Evolutionary conservation across 2,797 vertebrate genomes (phyloP), one percentile per base, ranked within the genome.

Genomic region (Schizothorax lantsangensis): DNA sequence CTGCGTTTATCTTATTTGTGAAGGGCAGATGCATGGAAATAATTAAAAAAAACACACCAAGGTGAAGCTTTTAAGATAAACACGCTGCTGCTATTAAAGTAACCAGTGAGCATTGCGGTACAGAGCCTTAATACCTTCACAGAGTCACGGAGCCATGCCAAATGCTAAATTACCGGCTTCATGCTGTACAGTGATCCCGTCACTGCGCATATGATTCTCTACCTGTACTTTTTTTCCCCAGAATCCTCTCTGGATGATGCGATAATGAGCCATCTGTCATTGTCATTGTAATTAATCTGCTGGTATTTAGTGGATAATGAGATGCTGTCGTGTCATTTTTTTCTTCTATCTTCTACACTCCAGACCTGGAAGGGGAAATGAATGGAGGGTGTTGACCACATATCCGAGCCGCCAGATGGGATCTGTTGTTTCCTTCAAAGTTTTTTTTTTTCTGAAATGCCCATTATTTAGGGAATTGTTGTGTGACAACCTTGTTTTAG

Each of bases 231-330:
- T 87, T 87, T 72, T 57, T 26, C 5, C 17, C 68, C 64, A 72
- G 62, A 88, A 84, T 66, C 73, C 87, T 79, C 75, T 83, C 77
- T 90, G 92, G 93, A 90, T 94, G 93, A 95, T 94, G 92, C 91
- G 88, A 91, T 91, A 94, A 94, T 91, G 90, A 93, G 92, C 94
- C 94, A 95, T 95, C 94, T 96, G 94, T 96, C 95, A 94, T 90
- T 93, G 93, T 95, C 94, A 95, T 91, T 94, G 92, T 95, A 95
- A 96, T 96, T 95, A 95, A 96, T 95, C 93, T 94, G 93, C 89
- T 89, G 93, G 93, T 93, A 95, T 95, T 95, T 94, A 95, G 92
- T 93, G 93, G 93, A 92, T 96, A 96, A 96, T 95, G 92, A 95
- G 95, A 94, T 92, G 92, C 93, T 94, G 94, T 87, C 80, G 49